Base-by-base conservation (phyloP, 2,113 vertebrate genomes). In the Microtus montanus region DNA sequence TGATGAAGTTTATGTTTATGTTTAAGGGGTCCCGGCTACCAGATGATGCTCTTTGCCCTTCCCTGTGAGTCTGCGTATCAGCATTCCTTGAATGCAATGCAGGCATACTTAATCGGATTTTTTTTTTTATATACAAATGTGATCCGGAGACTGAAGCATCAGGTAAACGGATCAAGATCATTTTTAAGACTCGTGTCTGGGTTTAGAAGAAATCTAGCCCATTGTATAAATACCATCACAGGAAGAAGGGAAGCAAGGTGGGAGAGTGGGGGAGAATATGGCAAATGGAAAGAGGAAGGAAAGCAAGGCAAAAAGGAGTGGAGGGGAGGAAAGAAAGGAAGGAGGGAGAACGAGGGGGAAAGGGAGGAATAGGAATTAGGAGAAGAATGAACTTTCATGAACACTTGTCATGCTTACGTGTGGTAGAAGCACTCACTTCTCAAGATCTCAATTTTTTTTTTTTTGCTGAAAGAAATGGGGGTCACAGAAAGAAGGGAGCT, bases 1-100 rank as follows among this genome's bases (percentile, higher is more conserved):
- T 75, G 30, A 91, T 14, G 44, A 35, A 58, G 1, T 52, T 95
- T 79, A 58, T 74, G 85, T 95, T 84, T 78, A 95, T 74, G 85
- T 95, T 84, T 78, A 95, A 84, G 70, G 49, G 41, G 9, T 28
- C 77, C 85, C 28, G 91, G 49, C 1, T 1, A 88, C 44, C 35
- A 1, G 33, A 58, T 10, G 47, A 75, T 22, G 73, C 5, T 24
- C 28, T 91, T 47, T 44, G 30, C 11, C 15, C 38, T 85, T 47
- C 5, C 78, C 64, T 49, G 38, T 87, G 75, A 70, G 78, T 95
- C 30, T 82, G 44, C 7, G 19, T 8, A 71, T 26, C 63, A 15
- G 52, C 52, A 54, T 54, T 54, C 52, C 52, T 54, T 54, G 93
- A 77, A 80, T 52, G 41, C 52, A 88, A 86, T 61, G 71, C 2